Conservation (phyloP, 2,888 invertebrate genomes). For the Luperina nickerlii region DNA sequence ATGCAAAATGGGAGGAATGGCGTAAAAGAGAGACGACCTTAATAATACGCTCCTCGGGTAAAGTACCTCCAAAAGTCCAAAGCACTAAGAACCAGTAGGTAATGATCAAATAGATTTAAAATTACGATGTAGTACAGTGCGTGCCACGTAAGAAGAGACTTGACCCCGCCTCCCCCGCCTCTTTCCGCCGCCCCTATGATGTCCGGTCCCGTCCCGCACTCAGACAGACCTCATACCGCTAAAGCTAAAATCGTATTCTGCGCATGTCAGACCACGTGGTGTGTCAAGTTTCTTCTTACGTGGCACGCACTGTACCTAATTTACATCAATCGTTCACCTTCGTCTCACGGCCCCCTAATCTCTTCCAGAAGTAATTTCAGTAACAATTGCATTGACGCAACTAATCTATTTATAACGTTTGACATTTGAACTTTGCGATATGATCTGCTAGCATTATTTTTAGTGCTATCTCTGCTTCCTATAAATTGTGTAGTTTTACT, state of each 20-base stretch:
- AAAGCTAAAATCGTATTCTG: too few relatives aligned
- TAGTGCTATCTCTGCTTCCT: slow-evolving; percentile 3
- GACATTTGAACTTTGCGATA: slow-evolving; percentile 52
- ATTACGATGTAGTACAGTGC: slow-evolving; percentile 15
- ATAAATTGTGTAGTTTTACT: background rate
- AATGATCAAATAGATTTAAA: slow-evolving; percentile 6
- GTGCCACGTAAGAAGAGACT: too few relatives aligned
- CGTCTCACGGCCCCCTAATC: background rate
- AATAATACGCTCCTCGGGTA: background rate
- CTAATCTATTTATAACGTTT: slow-evolving; percentile 40
- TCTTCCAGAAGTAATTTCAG: slow-evolving; percentile 13
- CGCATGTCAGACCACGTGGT: too few relatives aligned
- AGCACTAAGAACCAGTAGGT: slow-evolving; percentile 2
- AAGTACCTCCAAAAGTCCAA: too few relatives aligned
- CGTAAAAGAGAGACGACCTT: background rate
- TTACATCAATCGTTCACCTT: slow-evolving; percentile 7
- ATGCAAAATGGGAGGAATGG: background rate
- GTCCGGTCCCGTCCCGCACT: too few relatives aligned
- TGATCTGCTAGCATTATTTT: slow-evolving; percentile 22
- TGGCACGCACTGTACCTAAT: too few relatives aligned
- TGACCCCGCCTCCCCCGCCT: too few relatives aligned
- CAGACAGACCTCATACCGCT: too few relatives aligned
- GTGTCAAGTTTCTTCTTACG: too few relatives aligned
- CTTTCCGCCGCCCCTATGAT: too few relatives aligned
- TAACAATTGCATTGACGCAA: slow-evolving; percentile 4